Percentiles rank a stretch among this genome's conserved stretches.
Conservation (phyloP, 2,797 vertebrate species). For the Eulemur rubriventer region DNA sequence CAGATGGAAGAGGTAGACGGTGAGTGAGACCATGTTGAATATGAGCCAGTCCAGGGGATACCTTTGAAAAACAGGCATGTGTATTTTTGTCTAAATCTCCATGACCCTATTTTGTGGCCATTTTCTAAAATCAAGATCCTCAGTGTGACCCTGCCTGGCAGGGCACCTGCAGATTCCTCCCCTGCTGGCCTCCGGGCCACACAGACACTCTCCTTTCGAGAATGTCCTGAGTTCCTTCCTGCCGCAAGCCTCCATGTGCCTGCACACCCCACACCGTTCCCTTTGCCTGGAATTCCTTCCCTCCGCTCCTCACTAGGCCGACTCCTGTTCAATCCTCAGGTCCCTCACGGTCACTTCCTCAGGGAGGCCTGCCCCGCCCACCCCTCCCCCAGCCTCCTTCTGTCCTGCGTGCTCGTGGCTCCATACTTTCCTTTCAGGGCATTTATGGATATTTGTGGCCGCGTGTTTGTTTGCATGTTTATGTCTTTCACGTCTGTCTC, state of each 20-base stretch:
- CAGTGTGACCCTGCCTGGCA: background rate
- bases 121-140: background rate
- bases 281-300: background rate
- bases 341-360: background rate
- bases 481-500: constrained; percentile 22
- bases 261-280: accelerated
- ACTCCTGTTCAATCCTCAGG: background rate
- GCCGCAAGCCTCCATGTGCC: background rate
- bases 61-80: background rate
- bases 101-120: background rate
- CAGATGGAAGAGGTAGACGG: background rate
- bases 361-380: background rate
- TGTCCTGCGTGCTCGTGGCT: background rate
- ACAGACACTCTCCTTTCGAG: background rate
- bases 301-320: background rate
- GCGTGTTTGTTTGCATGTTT: background rate
- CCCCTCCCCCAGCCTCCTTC: accelerated
- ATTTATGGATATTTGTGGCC: background rate
- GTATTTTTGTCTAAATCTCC: background rate
- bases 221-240: accelerated
- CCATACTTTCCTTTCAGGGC: background rate
- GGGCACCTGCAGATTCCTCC: background rate
- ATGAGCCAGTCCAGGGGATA: background rate
- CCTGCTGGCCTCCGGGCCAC: background rate
- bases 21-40: background rate